Base-by-base conservation (phyloP, 2,888 invertebrate species). In the Hyalella azteca region DNA sequence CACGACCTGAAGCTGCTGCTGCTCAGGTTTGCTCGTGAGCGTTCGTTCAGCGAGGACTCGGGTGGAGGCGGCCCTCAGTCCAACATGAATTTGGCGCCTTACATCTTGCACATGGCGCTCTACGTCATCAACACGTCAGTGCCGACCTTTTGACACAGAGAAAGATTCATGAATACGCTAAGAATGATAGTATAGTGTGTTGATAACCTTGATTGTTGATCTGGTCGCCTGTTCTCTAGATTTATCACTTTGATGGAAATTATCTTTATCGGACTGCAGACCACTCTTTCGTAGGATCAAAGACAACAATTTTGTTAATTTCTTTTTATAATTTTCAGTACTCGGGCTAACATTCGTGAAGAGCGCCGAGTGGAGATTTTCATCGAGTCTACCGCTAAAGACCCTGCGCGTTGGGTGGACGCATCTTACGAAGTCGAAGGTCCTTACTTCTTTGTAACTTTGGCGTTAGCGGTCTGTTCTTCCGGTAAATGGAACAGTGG, bases 1-100 rank as follows among this genome's bases (percentile, higher is more conserved):
- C 97, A 97, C 89, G 98, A 98, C 89, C 89, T 98, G 86, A 98
- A 98, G 89, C 90, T 97, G 85, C 89, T 98, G 80, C 89, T 98
- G 82, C 88, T 94, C 86, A 91, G 96, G 80, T 97, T 98, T 89
- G 95, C 97, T 0, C 93, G 94, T 88, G 97, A 96, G 86, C 95
- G 95, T 87, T 95, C 95, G 83, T 98, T 98, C 91, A 97, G 97
- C 88, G 97, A 97, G 88, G 98, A 98, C 89, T 96, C 97, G 1
- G 97, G 98, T 26, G 99, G 96, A 85, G 96, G 96, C 86, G 98
- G 97, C 0, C 95, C 97, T 19, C 96, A 97, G 87, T 97, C 97
- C 85, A 98, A 98, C 89, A 94, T 98, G 93, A 96, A 98, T 89
- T 92, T 98, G 86, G 92, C 97, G 84, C 98, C 98, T 11, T 97